A percentile compares a stretch with the other conserved stretches of the same genome.
These are phyloP conservation scores for Drosophila ezoana DNA, from an alignment of 2,888 invertebrate species.

Conservation along the genomic window DNA sequence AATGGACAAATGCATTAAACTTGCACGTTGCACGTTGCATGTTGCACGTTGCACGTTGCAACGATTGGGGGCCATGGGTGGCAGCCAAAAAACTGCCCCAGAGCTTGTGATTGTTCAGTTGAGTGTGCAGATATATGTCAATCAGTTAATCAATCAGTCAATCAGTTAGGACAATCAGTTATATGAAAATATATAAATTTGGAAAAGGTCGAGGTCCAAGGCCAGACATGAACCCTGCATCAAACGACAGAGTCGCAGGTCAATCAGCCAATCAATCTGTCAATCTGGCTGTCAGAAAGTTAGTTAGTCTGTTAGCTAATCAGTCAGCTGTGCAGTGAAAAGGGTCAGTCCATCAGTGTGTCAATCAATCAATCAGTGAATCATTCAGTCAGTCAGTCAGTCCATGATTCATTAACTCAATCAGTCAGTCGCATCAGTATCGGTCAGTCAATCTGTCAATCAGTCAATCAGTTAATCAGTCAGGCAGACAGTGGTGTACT, in stretches of 20 bases:
- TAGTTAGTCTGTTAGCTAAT: background rate
- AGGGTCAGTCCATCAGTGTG: background rate
- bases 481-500: no score
- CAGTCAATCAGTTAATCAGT: background rate
- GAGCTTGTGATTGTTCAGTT: no score
- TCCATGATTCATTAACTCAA: no score
- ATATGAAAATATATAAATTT: no score
- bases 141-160: background rate
- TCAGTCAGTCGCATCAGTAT: background rate
- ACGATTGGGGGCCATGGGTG: background rate
- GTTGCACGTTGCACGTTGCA: slow-evolving; percentile 51
- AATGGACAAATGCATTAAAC: slow-evolving; percentile 60
- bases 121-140: background rate
- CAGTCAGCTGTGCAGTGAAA: background rate
- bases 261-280: background rate
- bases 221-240: no score
- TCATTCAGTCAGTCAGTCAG: background rate
- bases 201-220: no score
- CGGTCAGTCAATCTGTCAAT: no score
- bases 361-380: background rate
- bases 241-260: no score
- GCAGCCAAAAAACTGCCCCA: background rate
- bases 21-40: slow-evolving; percentile 60
- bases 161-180: background rate
- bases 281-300: no score